These are phyloP conservation scores for Encarsia formosa DNA, from an alignment of 2,888 invertebrate species.

Conservation along the genomic window DNA sequence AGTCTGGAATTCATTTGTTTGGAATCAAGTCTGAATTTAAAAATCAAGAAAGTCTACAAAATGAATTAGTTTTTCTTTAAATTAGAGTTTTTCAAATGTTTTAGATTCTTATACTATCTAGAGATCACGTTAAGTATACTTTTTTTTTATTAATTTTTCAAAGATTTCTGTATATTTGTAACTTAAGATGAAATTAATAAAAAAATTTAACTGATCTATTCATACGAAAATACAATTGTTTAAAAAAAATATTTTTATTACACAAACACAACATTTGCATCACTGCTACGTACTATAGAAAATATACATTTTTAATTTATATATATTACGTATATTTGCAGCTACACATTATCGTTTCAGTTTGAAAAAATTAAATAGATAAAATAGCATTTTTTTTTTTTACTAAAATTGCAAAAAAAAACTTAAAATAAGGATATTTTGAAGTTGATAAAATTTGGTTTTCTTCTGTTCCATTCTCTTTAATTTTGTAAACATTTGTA, in stretches of 20 bases:
- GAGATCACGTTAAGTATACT: background rate
- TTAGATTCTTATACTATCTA: no score
- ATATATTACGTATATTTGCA: constrained; percentile 13
- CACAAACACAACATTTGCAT: constrained; percentile 15
- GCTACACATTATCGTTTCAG: constrained; percentile 6
- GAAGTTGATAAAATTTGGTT: constrained; percentile 16
- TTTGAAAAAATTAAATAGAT: constrained; percentile 22
- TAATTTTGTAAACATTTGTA: no score
- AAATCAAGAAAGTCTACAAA: background rate
- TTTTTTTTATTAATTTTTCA: background rate
- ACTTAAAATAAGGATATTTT: constrained; percentile 24
- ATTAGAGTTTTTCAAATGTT: background rate
- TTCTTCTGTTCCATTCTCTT: constrained; percentile 11
- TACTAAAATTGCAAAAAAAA: constrained; percentile 18
- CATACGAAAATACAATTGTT: constrained; percentile 12
- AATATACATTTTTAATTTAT: constrained; percentile 26
- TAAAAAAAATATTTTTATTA: constrained; percentile 19
- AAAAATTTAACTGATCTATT: constrained; percentile 9
- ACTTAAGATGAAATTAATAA: no score
- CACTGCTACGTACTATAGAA: constrained; percentile 17
- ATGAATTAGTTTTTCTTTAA: background rate
- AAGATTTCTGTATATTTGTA: background rate
- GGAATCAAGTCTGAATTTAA: constrained; percentile 14
- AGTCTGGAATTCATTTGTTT: constrained; percentile 17
- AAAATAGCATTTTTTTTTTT: constrained; percentile 19